These are phyloP conservation scores for Pagetopsis macropterus DNA, from an alignment of 2,797 vertebrate species.

Conservation along the genomic window DNA sequence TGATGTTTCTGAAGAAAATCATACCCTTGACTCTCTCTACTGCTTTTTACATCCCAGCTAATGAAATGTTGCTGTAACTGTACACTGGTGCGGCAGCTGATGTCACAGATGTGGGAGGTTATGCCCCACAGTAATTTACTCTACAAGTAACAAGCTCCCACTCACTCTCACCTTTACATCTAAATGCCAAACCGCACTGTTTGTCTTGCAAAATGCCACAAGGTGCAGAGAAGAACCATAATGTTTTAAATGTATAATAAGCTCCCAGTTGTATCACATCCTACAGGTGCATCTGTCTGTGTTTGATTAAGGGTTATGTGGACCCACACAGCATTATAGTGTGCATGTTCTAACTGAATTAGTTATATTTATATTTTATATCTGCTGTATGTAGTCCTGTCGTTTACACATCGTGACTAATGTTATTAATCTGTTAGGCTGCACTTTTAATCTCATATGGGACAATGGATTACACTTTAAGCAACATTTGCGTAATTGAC, in stretches of 20 bases:
- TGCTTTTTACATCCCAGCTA: constrained; percentile 27
- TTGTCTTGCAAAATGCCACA: constrained; percentile 67
- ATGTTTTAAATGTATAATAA: constrained; percentile 45
- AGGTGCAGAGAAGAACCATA: constrained; percentile 38
- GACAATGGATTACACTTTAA: not conserved
- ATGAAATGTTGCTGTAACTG: constrained; percentile 49
- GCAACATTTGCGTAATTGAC: not conserved
- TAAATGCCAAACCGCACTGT: constrained; percentile 59
- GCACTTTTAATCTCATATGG: not conserved
- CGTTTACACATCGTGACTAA: not conserved
- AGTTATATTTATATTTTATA: not conserved
- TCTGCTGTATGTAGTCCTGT: not conserved
- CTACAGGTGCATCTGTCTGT: constrained; percentile 12
- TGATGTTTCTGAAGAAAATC: constrained; percentile 38
- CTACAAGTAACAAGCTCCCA: constrained; percentile 35
- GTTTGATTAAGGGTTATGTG: not conserved
- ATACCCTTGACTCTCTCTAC: not conserved
- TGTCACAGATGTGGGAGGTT: constrained; percentile 58
- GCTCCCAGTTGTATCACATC: constrained; percentile 11
- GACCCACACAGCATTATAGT: not conserved
- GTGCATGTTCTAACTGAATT: not conserved
- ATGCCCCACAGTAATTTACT: constrained; percentile 50
- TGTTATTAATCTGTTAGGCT: not conserved
- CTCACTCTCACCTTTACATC: constrained; percentile 44
- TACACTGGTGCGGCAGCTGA: constrained; percentile 41